A percentile compares a stretch with the other conserved stretches of the same genome.
These are phyloP conservation scores for Ceratina japonica DNA, from an alignment of 1,140 invertebrate species.

Conservation along the genomic window DNA sequence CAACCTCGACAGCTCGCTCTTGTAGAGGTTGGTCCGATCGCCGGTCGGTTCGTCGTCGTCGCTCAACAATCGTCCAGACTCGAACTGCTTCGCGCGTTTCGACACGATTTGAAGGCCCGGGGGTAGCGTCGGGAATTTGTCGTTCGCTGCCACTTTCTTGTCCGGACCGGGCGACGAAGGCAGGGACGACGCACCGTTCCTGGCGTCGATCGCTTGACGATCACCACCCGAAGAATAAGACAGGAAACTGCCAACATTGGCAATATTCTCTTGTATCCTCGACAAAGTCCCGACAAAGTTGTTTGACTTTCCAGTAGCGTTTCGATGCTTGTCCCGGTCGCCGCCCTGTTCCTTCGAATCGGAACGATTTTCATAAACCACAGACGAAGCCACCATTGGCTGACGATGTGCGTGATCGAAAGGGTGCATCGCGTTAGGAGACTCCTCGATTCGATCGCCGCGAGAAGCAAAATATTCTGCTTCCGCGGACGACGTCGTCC, in stretches of 20 bases:
- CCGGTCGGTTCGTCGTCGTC: slow-evolving; percentile 81
- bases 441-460: slow-evolving; percentile 47
- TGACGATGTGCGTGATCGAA: slow-evolving; percentile 49
- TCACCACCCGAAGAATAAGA: not conserved
- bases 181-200: slow-evolving; percentile 72
- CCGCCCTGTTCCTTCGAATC: not conserved
- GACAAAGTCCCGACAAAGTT: slow-evolving; percentile 82
- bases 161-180: slow-evolving; percentile 74
- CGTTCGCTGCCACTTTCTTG: slow-evolving; percentile 64
- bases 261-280: slow-evolving; percentile 83
- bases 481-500: slow-evolving; percentile 69
- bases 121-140: slow-evolving; percentile 80
- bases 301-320: slow-evolving; percentile 71
- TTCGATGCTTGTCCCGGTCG: slow-evolving; percentile 24
- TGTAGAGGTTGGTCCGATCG: slow-evolving; percentile 84
- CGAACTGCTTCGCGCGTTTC: slow-evolving; percentile 86
- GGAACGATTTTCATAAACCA: slow-evolving; percentile 27
- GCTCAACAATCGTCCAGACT: slow-evolving; percentile 81
- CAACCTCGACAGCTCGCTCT: slow-evolving; percentile 86
- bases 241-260: slow-evolving; percentile 63
- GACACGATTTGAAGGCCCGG: slow-evolving; percentile 84
- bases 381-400: not conserved
- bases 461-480: slow-evolving; percentile 50
- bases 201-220: slow-evolving; percentile 64
- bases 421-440: slow-evolving; percentile 26